Evolutionary conservation across 1,140 invertebrate species (phyloP), one percentile per base, ranked within the genome.

Genomic region (Bactericera cockerelli): DNA sequence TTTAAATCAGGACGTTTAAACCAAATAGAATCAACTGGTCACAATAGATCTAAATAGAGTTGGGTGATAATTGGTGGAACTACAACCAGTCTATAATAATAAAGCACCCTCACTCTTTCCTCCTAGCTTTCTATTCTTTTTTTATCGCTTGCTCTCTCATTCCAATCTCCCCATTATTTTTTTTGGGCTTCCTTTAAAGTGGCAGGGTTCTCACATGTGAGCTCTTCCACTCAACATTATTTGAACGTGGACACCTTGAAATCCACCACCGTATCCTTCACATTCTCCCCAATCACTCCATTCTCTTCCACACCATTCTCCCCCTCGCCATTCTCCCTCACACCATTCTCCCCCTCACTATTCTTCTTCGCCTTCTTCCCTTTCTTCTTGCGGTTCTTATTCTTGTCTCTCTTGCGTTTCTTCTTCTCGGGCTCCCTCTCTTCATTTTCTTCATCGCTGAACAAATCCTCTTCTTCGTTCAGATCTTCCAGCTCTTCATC

Each of bases 391-490:
- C 22, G 26, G 11, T 55, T 61, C 64, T 21, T 60, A 42, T 2
- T 13, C 2, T 53, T n/a, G 16, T 28, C 22, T 54, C 26, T 16
- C 14, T 22, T 38, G 11, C 16, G 24, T 36, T 58, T 39, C 8
- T 58, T 38, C 57, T 58, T 58, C 39, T 58, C 39, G 13, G 57
- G 57, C 39, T 36, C 14, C 21, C 33, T 13, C 16, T 57, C 22
- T 28, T 57, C 56, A 19, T 26, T 36, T 24, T 39, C 38, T 55
- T 74, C 73, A 0, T 62, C 42, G 8, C 53, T 26, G 42, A 74
- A 75, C 55, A 74, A 73, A 24, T 74, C 63, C n/a, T 78, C 71
- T 68, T 79, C 79, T n/a, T n/a, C n/a, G n/a, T n/a, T n/a, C n/a
- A n/a, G n/a, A n/a, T n/a, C n/a, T 10, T 78, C 76, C 38, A n/a